Base-by-base conservation (phyloP, 1,140 invertebrate genomes). In the Drosophila biarmipes region DNA sequence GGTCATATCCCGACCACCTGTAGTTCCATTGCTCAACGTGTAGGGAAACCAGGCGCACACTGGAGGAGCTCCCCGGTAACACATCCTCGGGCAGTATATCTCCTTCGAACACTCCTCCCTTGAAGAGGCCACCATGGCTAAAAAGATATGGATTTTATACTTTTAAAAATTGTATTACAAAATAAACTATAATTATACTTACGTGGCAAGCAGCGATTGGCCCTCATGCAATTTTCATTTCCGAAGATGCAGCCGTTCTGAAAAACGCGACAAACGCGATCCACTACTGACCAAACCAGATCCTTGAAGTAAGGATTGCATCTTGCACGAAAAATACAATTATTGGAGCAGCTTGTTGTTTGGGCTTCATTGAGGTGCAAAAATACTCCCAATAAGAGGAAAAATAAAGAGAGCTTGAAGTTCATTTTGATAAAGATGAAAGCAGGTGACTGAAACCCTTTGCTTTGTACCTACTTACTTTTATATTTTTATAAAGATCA, bases 231-330 rank as follows among this genome's bases (percentile, higher is more conserved):
- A 37, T 81, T 81, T 8, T 49, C 73, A 15, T 55, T 67, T 6
- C 43, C 42, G 38, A 81, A 81, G 2, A 81, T 34, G 17, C 79
- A 81, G 1, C 73, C 73, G 37, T 81, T 81, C 11, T 81, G 78
- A 17, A 63, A 82, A 15, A 81, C 67, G 0, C 79, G 73, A 27
- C 79, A 81, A 4, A 15, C 38, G 0, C 57, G 48, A 11, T 59
- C 49, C 1, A 68, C 68, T 12, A 78, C 57, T 31, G 67, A 49
- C 59, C 61, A 81, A 6, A 81, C 79, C 8, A 66, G 43, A 19
- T 63, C 54, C 38, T 56, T 68, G 15, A 51, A 48, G 35, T 73
- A 81, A 8, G 79, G 78, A 0, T 27, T 17, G n/a, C 79, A 81
- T 5, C 73, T 61, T 2, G 29, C 66, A 4, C 31, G 48, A 2